Evolutionary conservation across 1,140 invertebrate species (phyloP).

Genomic region (Heliconius hewitsoni): DNA sequence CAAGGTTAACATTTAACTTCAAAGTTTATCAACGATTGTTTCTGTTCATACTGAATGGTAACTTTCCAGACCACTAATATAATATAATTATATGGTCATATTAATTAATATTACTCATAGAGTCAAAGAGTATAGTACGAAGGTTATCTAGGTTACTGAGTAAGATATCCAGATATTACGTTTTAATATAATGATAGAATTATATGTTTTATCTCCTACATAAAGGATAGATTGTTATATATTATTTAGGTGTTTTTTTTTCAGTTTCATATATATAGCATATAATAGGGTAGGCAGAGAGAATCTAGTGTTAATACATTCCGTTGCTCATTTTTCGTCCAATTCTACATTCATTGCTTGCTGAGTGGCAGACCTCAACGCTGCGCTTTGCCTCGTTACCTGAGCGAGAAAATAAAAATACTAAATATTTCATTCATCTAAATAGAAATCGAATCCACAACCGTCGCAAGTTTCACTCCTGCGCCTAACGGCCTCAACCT

Average conservation of each 20-base stretch:
- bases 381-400: no score
- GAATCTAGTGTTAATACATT: not conserved
- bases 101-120: not conserved
- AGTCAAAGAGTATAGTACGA: not conserved
- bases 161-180: not conserved
- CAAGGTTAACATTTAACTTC: conserved; percentile 1
- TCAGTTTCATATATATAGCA: not conserved
- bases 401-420: no score
- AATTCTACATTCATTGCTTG: not conserved
- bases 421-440: no score
- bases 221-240: no score
- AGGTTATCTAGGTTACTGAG: not conserved
- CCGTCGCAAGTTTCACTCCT: no score
- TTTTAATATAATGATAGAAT: not conserved
- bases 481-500: no score
- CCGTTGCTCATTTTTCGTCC: not conserved
- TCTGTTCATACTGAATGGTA: not conserved
- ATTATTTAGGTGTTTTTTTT: no score
- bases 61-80: not conserved
- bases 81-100: not conserved
- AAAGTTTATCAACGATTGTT: conserved; percentile 1
- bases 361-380: no score
- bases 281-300: not conserved
- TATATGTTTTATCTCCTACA: no score
- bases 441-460: no score